Evolutionary conservation across 2,113 vertebrate genomes (phyloP), one percentile per base, ranked within the genome.

Genomic region (Salvator merianae): DNA sequence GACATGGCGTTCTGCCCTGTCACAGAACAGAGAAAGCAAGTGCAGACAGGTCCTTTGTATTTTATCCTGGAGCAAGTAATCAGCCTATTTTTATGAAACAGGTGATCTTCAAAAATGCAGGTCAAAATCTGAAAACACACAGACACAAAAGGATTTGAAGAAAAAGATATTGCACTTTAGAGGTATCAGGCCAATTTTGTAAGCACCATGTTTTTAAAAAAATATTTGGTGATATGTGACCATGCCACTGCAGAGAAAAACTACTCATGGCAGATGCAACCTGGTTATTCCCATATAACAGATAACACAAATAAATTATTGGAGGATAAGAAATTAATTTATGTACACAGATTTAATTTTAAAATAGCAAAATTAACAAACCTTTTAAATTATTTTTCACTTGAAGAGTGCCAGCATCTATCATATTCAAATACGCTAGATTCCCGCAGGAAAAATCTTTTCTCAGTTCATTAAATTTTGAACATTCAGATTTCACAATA

Each of bases 351-450:
- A 2, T 53, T 32, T 83, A 20, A 50, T 62, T 63, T 30, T 5
- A 30, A 59, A 77, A n/a, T 59, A 40, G 32, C 34, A 59, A 34
- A 12, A 32, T 74, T 73, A 47, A 66, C n/a, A 66, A 73, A 63
- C 6, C 20, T n/a, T 13, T 34, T 83, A 50, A 66, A 66, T 75
- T 83, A 53, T 76, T 68, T 76, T 74, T 83, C 59, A 66, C 75
- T 36, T 36, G n/a, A n/a, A 22, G n/a, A 78, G 13, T 76, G 66
- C 86, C 69, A 68, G 40, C 6, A 4, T 12, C 62, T 80, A 86
- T 82, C 65, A 82, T 50, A 55, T 28, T 0, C 0, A 79, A 62
- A 68, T 59, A 65, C 0, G 53, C 22, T 13, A 72, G 30, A 3
- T 3, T 63, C 30, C 68, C 38, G 28, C 30, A 68, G 81, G 55